Percentiles rank a stretch among this genome's conserved stretches.
These are phyloP conservation scores for Macrotrachela quadricornifera DNA, from an alignment of 1,140 invertebrate species.

Conservation along the genomic window DNA sequence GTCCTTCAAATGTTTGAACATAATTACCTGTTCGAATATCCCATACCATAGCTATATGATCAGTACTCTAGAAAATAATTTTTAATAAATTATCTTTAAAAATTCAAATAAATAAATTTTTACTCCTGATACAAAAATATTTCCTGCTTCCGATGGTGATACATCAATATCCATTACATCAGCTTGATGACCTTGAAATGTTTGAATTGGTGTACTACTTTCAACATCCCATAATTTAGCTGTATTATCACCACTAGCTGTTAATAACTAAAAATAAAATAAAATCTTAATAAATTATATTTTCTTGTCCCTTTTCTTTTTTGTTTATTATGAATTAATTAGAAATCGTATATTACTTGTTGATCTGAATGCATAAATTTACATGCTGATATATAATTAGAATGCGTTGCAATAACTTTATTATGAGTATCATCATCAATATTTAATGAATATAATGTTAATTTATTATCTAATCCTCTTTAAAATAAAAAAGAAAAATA, in stretches of 20 bases:
- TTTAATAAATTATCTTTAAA: neutral
- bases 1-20: conserved; percentile 93
- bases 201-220: conserved; percentile 82
- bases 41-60: conserved; percentile 91
- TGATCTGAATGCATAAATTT: conserved; percentile 97
- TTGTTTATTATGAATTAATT: neutral
- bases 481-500: no score
- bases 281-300: neutral
- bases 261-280: conserved; percentile 51
- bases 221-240: conserved; percentile 99
- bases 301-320: no score
- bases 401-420: conserved; percentile 87
- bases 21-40: conserved; percentile 94
- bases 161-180: conserved; percentile 95
- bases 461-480: conserved; percentile 88
- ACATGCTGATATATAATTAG: conserved; percentile 80
- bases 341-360: conserved; percentile 38
- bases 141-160: conserved; percentile 84
- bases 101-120: conserved; percentile 14
- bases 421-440: conserved; percentile 83
- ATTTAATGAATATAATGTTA: conserved; percentile 81
- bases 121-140: conserved; percentile 91
- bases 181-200: conserved; percentile 84
- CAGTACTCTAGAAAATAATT: conserved; percentile 52
- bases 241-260: conserved; percentile 90